These are phyloP conservation scores for Capra hircus DNA, from an alignment of 2,113 vertebrate species.

Conservation along the genomic window DNA sequence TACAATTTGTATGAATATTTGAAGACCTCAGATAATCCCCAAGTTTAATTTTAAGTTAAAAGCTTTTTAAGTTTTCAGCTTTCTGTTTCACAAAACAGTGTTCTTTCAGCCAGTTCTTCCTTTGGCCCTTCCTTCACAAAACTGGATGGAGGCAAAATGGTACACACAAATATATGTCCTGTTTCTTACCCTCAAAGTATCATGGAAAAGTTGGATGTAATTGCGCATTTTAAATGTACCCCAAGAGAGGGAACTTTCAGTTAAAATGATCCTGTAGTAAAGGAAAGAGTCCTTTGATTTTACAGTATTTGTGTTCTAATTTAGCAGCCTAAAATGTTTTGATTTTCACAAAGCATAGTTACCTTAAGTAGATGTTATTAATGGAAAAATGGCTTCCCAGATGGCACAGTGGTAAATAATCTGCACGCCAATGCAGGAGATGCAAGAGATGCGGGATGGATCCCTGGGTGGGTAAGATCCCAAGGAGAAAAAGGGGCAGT, in stretches of 20 bases:
- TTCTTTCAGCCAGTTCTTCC: constrained; percentile 7
- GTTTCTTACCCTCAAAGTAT: background rate
- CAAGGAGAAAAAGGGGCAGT: background rate
- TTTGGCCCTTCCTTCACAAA: background rate
- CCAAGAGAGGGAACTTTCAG: background rate
- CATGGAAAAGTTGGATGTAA: background rate
- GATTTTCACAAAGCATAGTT: background rate
- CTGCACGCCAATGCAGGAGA: background rate
- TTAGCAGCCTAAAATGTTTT: background rate
- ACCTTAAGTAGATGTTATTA: background rate
- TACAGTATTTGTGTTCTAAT: background rate
- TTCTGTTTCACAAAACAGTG: constrained; percentile 32
- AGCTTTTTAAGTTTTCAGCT: constrained; percentile 16
- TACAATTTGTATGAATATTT: constrained; percentile 27
- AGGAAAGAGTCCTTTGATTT: background rate
- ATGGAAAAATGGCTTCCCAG: background rate
- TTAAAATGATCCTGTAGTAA: background rate
- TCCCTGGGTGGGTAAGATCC: background rate
- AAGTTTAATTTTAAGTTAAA: constrained; percentile 60
- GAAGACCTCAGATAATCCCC: constrained; percentile 55
- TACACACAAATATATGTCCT: background rate
- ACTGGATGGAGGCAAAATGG: background rate
- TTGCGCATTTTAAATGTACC: background rate
- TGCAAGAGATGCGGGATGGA: background rate
- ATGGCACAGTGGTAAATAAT: background rate